These are phyloP conservation scores for Drosophila mojavensis DNA, from an alignment of 1,140 invertebrate species.

Conservation along the genomic window DNA sequence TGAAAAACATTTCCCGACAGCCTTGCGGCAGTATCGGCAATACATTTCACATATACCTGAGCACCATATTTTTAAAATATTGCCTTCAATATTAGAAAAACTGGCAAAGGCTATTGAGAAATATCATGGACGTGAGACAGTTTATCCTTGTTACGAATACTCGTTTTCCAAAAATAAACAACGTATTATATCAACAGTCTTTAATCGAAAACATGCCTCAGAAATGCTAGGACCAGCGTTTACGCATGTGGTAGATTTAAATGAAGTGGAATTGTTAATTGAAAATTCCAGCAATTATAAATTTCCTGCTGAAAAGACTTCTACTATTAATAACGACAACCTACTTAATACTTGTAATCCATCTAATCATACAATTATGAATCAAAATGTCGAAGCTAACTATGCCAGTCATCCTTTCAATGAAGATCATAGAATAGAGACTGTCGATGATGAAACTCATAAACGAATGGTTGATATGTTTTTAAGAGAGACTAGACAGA, in stretches of 20 bases:
- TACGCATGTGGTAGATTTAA: constrained; percentile 68
- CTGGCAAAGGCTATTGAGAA: constrained; percentile 70
- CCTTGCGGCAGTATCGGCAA: constrained; percentile 63
- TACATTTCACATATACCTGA: constrained; percentile 53
- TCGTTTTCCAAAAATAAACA: constrained; percentile 56
- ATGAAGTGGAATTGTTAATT: constrained; percentile 60
- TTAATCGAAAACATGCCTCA: constrained; percentile 64
- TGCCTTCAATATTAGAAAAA: constrained; percentile 61
- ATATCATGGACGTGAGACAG: constrained; percentile 66
- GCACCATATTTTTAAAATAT: constrained; percentile 58
- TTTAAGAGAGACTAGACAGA: constrained; percentile 49
- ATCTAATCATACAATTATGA: background rate
- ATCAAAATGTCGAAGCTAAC: background rate
- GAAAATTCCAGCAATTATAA: constrained; percentile 31
- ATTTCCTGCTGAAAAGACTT: background rate
- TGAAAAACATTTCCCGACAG: constrained; percentile 78
- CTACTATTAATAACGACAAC: background rate
- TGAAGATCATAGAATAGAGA: background rate
- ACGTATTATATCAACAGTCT: constrained; percentile 54
- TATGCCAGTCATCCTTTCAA: constrained; percentile 6
- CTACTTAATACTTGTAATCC: background rate
- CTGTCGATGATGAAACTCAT: constrained; percentile 70
- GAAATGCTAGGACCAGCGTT: constrained; percentile 69
- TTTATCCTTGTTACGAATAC: constrained; percentile 64
- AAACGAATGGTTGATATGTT: constrained; percentile 74